A percentile compares a stretch with the other conserved stretches of the same genome.
Conservation (phyloP, 2,888 invertebrate genomes). For the Pedicia rivosa region DNA sequence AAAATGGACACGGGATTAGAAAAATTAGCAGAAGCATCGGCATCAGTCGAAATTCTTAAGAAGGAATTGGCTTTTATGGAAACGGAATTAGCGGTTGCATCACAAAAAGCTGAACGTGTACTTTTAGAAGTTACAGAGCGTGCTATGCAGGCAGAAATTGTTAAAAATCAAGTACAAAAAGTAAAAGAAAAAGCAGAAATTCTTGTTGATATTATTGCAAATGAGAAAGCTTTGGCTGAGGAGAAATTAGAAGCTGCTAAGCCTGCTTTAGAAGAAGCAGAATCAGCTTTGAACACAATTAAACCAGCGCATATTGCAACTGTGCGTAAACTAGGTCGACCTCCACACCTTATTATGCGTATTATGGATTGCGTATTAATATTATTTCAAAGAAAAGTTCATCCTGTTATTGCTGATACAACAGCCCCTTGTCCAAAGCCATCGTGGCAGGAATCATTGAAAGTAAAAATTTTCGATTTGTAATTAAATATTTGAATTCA, state of each 20-base stretch:
- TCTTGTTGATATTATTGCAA: constrained; percentile 69
- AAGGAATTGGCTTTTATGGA: constrained; percentile 90
- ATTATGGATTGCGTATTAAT: constrained; percentile 96
- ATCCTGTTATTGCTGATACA: constrained; percentile 67
- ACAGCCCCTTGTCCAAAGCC: constrained; percentile 73
- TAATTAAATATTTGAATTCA: constrained; percentile 5
- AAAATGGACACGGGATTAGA: constrained; percentile 93
- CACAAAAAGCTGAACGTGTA: constrained; percentile 79
- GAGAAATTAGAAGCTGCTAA: constrained; percentile 88
- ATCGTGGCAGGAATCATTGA: constrained; percentile 91
- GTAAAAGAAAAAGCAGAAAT: constrained; percentile 92
- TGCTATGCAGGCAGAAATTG: constrained; percentile 89
- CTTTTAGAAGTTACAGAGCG: constrained; percentile 80
- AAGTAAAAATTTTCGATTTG: constrained; percentile 43
- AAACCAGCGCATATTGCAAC: constrained; percentile 94
- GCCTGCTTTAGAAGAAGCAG: constrained; percentile 90
- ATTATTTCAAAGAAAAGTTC: constrained; percentile 77
- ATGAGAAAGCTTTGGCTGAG: constrained; percentile 83
- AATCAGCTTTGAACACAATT: constrained; percentile 86
- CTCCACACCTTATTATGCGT: constrained; percentile 92
- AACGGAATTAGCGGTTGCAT: constrained; percentile 80
- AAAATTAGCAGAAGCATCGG: constrained; percentile 88
- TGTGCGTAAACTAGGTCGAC: constrained; percentile 84
- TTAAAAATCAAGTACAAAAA: constrained; percentile 88
- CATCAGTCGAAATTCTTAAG: constrained; percentile 81